Conservation (phyloP, 2,888 invertebrate genomes). For the Nudaria mundana region DNA sequence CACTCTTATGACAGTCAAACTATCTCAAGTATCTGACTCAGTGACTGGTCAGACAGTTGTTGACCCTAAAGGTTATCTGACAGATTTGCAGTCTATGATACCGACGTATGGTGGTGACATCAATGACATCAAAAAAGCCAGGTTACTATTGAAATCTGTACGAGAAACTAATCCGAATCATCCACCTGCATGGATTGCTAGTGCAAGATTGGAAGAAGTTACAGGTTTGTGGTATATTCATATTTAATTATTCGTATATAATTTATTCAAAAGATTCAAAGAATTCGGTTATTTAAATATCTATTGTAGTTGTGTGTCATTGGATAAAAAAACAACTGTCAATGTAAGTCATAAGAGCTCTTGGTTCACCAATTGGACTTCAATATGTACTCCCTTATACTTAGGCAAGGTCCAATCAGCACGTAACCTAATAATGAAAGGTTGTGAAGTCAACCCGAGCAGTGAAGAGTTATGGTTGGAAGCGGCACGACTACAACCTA, state of each 20-base stretch:
- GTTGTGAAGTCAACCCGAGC: slow-evolving; percentile 97
- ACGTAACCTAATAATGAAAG: slow-evolving; percentile 98
- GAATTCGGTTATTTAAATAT: no score
- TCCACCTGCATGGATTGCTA: slow-evolving; percentile 99
- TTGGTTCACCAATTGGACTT: no score
- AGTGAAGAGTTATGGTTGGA: slow-evolving; percentile 99
- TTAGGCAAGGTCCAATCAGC: slow-evolving; percentile 94
- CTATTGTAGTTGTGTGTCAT: no score
- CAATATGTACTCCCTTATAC: no score
- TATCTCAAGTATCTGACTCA: slow-evolving; percentile 98
- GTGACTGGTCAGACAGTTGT: slow-evolving; percentile 99
- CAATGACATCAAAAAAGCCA: slow-evolving; percentile 98
- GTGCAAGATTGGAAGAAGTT: slow-evolving; percentile 98
- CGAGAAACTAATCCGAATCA: slow-evolving; percentile 99
- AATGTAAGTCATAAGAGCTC: no score
- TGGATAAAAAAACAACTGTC: no score
- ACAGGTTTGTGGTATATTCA: slow-evolving; percentile 83
- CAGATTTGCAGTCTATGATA: slow-evolving; percentile 99
- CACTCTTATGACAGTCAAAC: slow-evolving; percentile 98
- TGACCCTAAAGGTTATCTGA: slow-evolving; percentile 99
- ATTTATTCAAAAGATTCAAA: neutral
- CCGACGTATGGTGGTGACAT: slow-evolving; percentile 99
- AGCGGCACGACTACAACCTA: slow-evolving; percentile 95
- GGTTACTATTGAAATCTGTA: slow-evolving; percentile 96
- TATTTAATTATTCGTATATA: neutral